Conservation (phyloP, 2,888 invertebrate species). For the Trissolcus brochymenae region DNA sequence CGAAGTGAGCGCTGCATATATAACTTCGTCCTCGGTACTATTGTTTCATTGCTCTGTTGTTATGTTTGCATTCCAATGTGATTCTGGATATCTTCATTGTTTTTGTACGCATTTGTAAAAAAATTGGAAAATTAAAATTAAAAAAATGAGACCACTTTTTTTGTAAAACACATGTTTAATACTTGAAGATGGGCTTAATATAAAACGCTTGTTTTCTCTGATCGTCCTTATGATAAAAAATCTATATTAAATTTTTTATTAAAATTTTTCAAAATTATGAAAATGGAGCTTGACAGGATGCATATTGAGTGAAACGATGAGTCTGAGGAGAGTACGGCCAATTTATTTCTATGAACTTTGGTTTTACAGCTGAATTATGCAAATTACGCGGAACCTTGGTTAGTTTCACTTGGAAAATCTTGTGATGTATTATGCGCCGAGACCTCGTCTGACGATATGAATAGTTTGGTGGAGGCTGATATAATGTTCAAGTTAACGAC, state of each 20-base stretch:
- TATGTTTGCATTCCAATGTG: no score
- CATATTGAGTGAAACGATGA: slow-evolving; percentile 30
- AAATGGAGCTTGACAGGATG: slow-evolving; percentile 37
- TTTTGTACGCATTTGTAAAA: no score
- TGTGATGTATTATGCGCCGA: slow-evolving; percentile 38
- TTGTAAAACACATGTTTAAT: no score
- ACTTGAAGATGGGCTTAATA: no score
- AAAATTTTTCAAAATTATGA: slow-evolving; percentile 5
- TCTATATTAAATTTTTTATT: no score
- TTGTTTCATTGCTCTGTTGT: no score
- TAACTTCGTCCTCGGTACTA: no score
- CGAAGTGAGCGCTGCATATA: slow-evolving; percentile 2
- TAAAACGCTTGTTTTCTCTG: no score
- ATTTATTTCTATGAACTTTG: slow-evolving; percentile 55
- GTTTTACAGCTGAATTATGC: slow-evolving; percentile 52
- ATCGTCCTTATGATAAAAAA: no score
- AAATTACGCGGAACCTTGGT: slow-evolving; percentile 43
- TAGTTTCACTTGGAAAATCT: slow-evolving; percentile 46
- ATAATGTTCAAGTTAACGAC: slow-evolving; percentile 35
- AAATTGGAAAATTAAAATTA: no score
- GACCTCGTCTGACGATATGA: slow-evolving; percentile 31
- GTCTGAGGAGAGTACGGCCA: slow-evolving; percentile 23
- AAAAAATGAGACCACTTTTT: no score
- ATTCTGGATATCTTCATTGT: no score
- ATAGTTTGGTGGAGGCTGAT: slow-evolving; percentile 32